These are phyloP conservation scores for Sakesphorus luctuosus DNA, from an alignment of 2,113 vertebrate genomes.

Conservation along the genomic window DNA sequence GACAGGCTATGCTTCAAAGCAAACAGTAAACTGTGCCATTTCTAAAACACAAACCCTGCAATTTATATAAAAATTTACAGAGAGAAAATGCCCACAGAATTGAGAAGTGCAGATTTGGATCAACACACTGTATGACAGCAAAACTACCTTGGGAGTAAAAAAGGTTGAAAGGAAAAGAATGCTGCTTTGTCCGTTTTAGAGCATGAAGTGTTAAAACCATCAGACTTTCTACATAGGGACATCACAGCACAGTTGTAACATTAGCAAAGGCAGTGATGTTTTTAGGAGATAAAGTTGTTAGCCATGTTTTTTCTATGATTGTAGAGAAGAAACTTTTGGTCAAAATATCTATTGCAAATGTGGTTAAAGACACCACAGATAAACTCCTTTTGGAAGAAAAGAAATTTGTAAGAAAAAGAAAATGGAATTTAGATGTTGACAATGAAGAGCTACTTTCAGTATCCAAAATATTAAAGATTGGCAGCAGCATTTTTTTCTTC, in stretches of 20 bases:
- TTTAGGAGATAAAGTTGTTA: background rate
- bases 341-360: background rate
- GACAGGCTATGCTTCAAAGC: background rate
- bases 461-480: background rate
- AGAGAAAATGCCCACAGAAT: background rate
- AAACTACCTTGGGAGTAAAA: background rate
- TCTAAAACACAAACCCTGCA: background rate
- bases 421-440: background rate
- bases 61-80: background rate
- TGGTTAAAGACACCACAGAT: background rate
- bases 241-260: background rate
- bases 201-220: background rate
- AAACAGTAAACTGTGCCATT: background rate
- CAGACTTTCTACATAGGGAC: background rate
- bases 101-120: background rate
- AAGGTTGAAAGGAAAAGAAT: background rate
- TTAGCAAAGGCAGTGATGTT: background rate
- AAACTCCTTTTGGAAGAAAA: background rate
- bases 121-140: background rate
- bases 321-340: background rate
- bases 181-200: background rate
- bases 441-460: background rate
- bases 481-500: background rate
- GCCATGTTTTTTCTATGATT: background rate
- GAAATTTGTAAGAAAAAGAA: background rate